Conservation (phyloP, 1,140 invertebrate species). For the Alviniconcha marisindica region DNA sequence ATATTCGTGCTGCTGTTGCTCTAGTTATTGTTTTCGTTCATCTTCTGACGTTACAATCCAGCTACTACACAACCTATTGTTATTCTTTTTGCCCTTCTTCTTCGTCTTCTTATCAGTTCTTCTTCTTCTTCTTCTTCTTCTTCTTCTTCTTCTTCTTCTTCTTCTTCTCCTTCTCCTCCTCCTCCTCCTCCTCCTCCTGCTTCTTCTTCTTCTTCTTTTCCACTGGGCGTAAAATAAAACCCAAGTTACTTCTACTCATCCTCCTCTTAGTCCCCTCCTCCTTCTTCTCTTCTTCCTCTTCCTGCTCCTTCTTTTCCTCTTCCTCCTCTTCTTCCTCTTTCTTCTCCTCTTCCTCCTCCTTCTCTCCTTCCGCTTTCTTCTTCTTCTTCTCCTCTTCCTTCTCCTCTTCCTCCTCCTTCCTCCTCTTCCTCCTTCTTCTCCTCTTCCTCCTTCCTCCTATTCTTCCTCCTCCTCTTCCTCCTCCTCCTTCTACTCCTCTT, state of each 20-base stretch:
- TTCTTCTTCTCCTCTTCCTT: background rate
- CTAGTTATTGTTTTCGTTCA: no score
- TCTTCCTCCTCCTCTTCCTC: slow-evolving; percentile 5
- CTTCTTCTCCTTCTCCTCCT: no score
- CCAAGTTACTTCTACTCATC: background rate
- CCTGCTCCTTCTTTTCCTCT: background rate
- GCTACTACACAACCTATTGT: no score
- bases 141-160: no score
- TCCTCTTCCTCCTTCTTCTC: background rate
- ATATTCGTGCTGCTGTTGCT: no score
- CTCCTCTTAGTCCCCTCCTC: background rate
- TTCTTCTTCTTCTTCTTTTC: no score
- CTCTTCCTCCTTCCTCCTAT: background rate
- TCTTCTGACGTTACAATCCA: no score
- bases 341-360: background rate
- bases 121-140: no score
- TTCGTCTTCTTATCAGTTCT: no score
- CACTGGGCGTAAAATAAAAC: no score
- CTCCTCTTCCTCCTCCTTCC: background rate
- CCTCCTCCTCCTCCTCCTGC: no score
- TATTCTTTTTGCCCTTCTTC: no score
- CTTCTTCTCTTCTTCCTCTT: background rate
- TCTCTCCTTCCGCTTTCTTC: background rate
- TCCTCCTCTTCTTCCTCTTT: background rate
- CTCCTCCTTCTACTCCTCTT: slow-evolving; percentile 18